Percentiles rank a stretch among this genome's conserved stretches.
Conservation (phyloP, 1,140 invertebrate genomes). For the Ctenoplectra terminalis region DNA sequence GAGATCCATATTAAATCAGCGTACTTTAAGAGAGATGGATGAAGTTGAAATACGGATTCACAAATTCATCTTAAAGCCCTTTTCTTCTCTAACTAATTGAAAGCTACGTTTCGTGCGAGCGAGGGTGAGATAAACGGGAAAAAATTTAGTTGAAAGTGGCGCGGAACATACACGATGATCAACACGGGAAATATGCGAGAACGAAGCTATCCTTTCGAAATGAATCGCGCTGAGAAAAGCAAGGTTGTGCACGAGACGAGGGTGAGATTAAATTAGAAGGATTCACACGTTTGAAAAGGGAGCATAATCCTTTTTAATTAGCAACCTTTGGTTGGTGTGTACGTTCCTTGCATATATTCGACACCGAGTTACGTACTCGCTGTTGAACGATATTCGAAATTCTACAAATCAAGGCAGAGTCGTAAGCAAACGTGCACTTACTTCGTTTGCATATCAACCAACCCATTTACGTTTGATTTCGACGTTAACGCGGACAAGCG, state of each 20-base stretch:
- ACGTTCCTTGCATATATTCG: not conserved
- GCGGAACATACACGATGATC: not conserved
- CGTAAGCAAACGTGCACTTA: not conserved
- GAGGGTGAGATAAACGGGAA: not conserved
- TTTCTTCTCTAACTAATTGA: not conserved
- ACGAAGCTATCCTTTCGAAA: not conserved
- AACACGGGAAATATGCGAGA: too few relatives aligned
- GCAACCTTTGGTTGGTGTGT: not conserved
- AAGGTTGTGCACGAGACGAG: not conserved
- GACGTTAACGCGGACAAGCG: conserved; percentile 16
- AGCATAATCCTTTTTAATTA: not conserved
- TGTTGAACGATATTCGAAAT: not conserved
- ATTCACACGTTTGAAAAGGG: not conserved
- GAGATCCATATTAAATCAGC: too few relatives aligned
- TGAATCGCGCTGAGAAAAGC: not conserved
- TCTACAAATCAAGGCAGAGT: not conserved
- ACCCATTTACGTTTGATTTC: conserved; percentile 14
- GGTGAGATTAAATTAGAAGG: not conserved
- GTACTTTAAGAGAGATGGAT: rapidly evolving
- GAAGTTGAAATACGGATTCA: not conserved
- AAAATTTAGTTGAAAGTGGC: not conserved
- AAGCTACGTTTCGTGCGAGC: too few relatives aligned
- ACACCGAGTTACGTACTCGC: not conserved
- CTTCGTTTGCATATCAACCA: conserved; percentile 48
- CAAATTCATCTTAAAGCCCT: too few relatives aligned